A percentile compares a stretch with the other conserved stretches of the same genome.
Evolutionary conservation across 2,797 vertebrate species (phyloP).

Genomic region (Enoplosus armatus): DNA sequence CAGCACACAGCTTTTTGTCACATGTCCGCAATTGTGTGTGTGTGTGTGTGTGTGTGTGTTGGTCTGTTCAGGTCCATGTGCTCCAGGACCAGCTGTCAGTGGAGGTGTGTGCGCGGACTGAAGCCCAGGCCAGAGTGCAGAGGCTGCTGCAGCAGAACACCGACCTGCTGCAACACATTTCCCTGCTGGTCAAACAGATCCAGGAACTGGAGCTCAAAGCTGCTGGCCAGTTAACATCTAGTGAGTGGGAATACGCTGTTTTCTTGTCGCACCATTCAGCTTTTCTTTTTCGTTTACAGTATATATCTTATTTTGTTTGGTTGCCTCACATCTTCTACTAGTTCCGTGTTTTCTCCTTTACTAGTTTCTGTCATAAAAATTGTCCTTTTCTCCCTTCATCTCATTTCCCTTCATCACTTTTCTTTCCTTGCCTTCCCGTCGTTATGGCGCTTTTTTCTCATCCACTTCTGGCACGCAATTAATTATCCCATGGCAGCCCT

Average conservation of each 20-base stretch:
- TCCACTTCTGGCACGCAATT: conserved; percentile 50
- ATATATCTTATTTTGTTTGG: not conserved
- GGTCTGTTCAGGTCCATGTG: conserved; percentile 87
- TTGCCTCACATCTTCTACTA: not conserved
- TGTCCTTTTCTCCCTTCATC: not conserved
- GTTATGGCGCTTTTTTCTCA: conserved; percentile 43
- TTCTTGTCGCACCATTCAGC: not conserved
- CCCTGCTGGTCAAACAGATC: conserved; percentile 96
- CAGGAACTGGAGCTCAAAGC: conserved; percentile 96
- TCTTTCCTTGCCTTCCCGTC: conserved; percentile 25
- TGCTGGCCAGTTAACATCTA: conserved; percentile 86
- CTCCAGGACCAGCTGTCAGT: conserved; percentile 95
- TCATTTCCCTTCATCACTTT: conserved; percentile 10
- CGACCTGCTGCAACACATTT: conserved; percentile 96
- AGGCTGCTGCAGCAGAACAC: conserved; percentile 97
- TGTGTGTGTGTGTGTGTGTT: conserved; percentile 3
- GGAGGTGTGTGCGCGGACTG: conserved; percentile 90
- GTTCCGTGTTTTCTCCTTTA: not conserved
- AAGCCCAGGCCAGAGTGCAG: conserved; percentile 94
- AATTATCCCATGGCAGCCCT: conserved; percentile 57
- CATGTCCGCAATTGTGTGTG: not conserved
- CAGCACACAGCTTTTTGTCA: not conserved
- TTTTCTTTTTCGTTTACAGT: not conserved
- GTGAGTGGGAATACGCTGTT: conserved; percentile 81
- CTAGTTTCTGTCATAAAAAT: conserved; percentile 2